Percentiles rank a stretch among this genome's conserved stretches.
phyloP scores from a whole-genome alignment of 2,888 invertebrate species.

The Gryllus longicercus region DNA sequence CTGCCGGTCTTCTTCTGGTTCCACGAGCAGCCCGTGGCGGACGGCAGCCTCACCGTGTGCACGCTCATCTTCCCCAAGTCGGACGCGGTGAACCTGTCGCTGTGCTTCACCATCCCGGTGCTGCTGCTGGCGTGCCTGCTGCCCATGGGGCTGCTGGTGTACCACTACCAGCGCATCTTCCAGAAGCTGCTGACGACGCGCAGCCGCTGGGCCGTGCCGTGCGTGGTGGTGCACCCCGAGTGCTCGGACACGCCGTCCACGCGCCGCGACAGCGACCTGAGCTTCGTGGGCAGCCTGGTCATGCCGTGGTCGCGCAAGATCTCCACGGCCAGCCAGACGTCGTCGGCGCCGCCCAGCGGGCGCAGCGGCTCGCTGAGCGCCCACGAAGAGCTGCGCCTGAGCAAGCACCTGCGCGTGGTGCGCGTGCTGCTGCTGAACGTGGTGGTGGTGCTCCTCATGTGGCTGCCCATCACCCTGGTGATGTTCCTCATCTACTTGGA shows the following conservation, averaged over 20 bases:
- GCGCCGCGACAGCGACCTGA: conserved; percentile 52
- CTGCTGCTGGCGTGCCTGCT: conserved; percentile 52
- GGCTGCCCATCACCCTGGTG: conserved; percentile 54
- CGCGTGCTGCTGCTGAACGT: conserved; percentile 54
- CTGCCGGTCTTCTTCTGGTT: conserved; percentile 53
- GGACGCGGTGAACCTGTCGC: conserved; percentile 49
- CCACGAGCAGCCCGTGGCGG: conserved; percentile 30
- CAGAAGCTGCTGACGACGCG: conserved; percentile 53
- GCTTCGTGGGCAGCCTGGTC: conserved; percentile 49
- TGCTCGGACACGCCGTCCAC: conserved; percentile 36
- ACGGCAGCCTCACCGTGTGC: conserved; percentile 47
- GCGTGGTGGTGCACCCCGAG: conserved; percentile 42
- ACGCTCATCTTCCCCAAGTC: conserved; percentile 55
- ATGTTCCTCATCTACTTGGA: conserved; percentile 56
- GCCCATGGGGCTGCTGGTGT: conserved; percentile 54
- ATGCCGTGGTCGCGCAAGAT: conserved; percentile 51
- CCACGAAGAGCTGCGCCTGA: conserved; percentile 52
- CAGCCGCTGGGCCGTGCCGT: conserved; percentile 53
- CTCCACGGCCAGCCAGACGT: conserved; percentile 43
- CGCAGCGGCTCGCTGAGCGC: conserved; percentile 48
- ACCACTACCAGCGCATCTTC: conserved; percentile 56
- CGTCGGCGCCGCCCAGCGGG: conserved; percentile 40
- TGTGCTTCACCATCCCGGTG: conserved; percentile 53
- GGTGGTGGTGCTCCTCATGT: conserved; percentile 56
- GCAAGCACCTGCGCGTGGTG: conserved; percentile 55